Conservation (phyloP, 2,113 vertebrate genomes). For the Hypanus sabinus region DNA sequence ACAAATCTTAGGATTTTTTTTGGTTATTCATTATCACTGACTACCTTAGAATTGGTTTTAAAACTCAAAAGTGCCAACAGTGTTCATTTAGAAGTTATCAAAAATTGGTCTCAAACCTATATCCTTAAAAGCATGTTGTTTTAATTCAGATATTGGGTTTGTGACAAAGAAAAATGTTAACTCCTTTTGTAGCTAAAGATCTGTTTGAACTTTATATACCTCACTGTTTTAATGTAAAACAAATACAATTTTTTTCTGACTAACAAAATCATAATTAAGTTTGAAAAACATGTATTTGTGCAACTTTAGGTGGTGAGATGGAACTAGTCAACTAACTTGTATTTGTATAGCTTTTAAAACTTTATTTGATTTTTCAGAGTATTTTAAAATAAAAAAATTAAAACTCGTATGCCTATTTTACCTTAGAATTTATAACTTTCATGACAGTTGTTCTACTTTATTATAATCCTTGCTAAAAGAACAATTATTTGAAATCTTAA, state of each 20-base stretch:
- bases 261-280: neutral
- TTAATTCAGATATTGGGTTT: neutral
- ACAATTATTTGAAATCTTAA: neutral
- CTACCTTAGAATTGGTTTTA: neutral
- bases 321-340: neutral
- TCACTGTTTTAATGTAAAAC: no score
- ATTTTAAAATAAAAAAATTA: neutral
- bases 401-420: neutral
- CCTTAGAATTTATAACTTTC: neutral
- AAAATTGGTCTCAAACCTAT: neutral
- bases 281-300: neutral
- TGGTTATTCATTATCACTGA: neutral
- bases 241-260: neutral
- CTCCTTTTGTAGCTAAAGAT: neutral
- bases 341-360: neutral
- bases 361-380: neutral
- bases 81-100: conserved; percentile 9
- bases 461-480: neutral
- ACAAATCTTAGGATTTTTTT: neutral
- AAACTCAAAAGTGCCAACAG: neutral
- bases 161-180: neutral
- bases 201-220: neutral
- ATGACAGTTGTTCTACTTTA: neutral
- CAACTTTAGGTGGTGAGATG: no score
- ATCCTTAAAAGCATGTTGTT: neutral